Evolutionary conservation across 2,113 vertebrate species (phyloP), one percentile per base, ranked within the genome.

Genomic region (Sturnira hondurensis): DNA sequence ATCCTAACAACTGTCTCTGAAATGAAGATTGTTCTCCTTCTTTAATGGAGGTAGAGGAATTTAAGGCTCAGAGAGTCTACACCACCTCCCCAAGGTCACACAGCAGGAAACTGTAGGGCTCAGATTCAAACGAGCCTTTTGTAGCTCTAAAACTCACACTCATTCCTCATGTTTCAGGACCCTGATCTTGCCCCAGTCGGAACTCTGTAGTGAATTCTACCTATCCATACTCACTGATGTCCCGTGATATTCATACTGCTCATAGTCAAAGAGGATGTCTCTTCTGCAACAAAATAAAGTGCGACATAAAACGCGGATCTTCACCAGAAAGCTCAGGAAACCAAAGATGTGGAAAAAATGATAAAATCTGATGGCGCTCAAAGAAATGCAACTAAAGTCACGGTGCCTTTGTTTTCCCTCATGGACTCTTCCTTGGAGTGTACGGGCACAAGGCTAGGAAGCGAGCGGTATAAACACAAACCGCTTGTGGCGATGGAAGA

Each of bases 201-300:
- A 78, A 38, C 63, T 65, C 43, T 22, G 70, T 38, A 26, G 14
- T 50, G 86, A 87, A 43, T 0, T 50, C n/a, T 0, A 95, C 19
- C 70, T 33, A 24, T 16, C 41, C 33, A 0, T 89, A 99, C 99
- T 99, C 97, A 99, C 99, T 19, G 99, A 99, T 0, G 99, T 99
- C 45, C 99, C 99, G 5, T 99, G 99, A 96, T 99, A 99, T 96
- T 99, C 99, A 77, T 99, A 99, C 84, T 99, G 99, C 85, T 99
- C 99, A 0, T 99, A 99, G 97, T 99, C 99, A 98, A 99, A 99
- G 91, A 99, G 98, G 98, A 99, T 99, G 98, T 99, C 99, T 96
- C 98, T 98, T 96, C 99, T 99, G 97, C 78, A 98, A 98, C 73
- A 47, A 92, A 78, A 97, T 2, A 93, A 95, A 89, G 88, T 0